Evolutionary conservation across 2,888 invertebrate species (phyloP).

Genomic region (Ceraclea dissimilis): DNA sequence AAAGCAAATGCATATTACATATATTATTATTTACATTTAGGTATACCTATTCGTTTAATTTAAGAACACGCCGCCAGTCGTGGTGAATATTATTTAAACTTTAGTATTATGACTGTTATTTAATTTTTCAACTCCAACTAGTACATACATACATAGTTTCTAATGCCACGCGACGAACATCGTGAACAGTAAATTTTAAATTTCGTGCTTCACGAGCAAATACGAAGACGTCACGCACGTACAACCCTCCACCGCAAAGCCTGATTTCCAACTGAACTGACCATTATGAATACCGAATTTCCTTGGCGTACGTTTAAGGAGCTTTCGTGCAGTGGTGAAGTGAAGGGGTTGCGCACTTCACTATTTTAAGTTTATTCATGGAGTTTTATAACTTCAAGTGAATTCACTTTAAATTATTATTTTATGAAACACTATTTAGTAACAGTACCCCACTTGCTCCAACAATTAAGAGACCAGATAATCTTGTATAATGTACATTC

Average conservation of each 20-base stretch:
- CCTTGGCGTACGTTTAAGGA: background rate
- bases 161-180: no score
- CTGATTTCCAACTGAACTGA: slow-evolving; percentile 18
- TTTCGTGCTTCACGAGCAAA: background rate
- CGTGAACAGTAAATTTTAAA: no score
- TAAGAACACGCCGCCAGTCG: background rate
- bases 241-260: slow-evolving; percentile 14
- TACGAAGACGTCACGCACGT: slow-evolving; percentile 4
- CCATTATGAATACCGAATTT: slow-evolving; percentile 10
- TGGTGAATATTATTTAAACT: background rate
- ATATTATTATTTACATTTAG: slow-evolving; percentile 13
- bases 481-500: no score
- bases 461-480: no score
- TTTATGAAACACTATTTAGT: no score
- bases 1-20: slow-evolving; percentile 12
- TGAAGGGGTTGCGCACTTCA: background rate
- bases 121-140: background rate
- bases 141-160: no score
- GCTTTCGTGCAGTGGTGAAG: background rate
- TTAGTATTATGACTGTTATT: background rate
- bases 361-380: background rate
- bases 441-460: no score
- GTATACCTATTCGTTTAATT: background rate
- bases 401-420: no score
- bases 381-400: no score